Conservation (phyloP, 2,113 vertebrate genomes). For the Echinops telfairi region DNA sequence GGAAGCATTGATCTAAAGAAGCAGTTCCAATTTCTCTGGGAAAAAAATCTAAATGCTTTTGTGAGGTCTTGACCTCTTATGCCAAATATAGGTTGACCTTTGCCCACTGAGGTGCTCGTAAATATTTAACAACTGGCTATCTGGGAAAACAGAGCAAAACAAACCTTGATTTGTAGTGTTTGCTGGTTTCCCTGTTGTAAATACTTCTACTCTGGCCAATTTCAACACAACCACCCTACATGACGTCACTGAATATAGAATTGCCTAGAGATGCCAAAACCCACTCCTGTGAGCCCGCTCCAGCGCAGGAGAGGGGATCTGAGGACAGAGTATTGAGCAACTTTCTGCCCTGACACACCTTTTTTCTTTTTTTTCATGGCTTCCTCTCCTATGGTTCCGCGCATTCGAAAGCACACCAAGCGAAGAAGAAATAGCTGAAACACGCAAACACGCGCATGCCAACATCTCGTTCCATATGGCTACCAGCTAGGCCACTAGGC, state of each 20-base stretch:
- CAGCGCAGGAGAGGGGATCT: background rate
- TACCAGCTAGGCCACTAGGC: too few relatives aligned
- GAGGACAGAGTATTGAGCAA: background rate
- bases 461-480: background rate
- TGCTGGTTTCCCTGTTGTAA: too few relatives aligned
- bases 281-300: background rate
- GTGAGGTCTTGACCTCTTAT: slow-evolving; percentile 47
- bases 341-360: background rate
- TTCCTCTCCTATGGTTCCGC: background rate
- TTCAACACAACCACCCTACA: background rate
- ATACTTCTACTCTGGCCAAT: background rate
- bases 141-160: background rate
- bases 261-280: background rate
- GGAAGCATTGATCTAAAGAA: background rate
- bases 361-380: background rate
- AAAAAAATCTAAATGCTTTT: slow-evolving; percentile 51
- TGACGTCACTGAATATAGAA: background rate
- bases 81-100: slow-evolving; percentile 64
- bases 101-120: slow-evolving; percentile 11
- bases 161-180: too few relatives aligned
- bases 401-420: background rate
- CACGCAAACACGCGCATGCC: background rate
- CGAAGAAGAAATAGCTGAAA: slow-evolving; percentile 14
- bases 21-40: background rate
- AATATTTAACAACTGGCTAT: slow-evolving; percentile 68